Evolutionary conservation across 2,797 vertebrate genomes (phyloP).

Genomic region (Pagetopsis macropterus): DNA sequence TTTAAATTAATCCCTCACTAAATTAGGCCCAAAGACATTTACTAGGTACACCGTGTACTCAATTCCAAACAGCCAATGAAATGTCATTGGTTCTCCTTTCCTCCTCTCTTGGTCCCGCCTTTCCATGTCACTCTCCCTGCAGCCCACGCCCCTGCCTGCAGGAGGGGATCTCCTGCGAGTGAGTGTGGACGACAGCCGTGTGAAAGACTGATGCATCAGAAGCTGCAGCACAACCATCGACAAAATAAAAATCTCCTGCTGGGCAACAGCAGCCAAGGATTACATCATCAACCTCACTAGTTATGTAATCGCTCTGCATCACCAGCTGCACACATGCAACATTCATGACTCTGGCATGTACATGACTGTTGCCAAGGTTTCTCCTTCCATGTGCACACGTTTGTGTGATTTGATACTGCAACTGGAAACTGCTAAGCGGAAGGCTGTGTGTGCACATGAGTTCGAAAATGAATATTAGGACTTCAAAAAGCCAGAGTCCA

Average conservation of each 20-base stretch:
- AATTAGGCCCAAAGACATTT: not conserved
- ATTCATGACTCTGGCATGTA: constrained; percentile 31
- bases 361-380: constrained; percentile 12
- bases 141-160: constrained; percentile 1
- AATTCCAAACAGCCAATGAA: constrained; percentile 61
- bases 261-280: constrained; percentile 19
- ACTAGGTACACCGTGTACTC: constrained; percentile 56
- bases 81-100: constrained; percentile 5
- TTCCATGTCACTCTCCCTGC: constrained; percentile 13
- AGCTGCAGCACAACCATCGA: not conserved
- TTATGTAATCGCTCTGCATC: not conserved
- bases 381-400: not conserved
- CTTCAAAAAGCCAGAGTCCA: not conserved
- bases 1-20: not conserved
- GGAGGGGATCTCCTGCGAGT: constrained; percentile 15
- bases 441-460: too few relatives aligned
- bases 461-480: too few relatives aligned
- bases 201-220: not conserved
- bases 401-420: not conserved
- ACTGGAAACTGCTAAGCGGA: not conserved
- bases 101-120: constrained; percentile 36
- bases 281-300: constrained; percentile 19
- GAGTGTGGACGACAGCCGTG: not conserved
- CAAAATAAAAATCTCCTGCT: not conserved
- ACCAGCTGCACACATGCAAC: constrained; percentile 2